Evolutionary conservation across 2,113 vertebrate species (phyloP).

Genomic region (Herpailurus yagouaroundi): DNA sequence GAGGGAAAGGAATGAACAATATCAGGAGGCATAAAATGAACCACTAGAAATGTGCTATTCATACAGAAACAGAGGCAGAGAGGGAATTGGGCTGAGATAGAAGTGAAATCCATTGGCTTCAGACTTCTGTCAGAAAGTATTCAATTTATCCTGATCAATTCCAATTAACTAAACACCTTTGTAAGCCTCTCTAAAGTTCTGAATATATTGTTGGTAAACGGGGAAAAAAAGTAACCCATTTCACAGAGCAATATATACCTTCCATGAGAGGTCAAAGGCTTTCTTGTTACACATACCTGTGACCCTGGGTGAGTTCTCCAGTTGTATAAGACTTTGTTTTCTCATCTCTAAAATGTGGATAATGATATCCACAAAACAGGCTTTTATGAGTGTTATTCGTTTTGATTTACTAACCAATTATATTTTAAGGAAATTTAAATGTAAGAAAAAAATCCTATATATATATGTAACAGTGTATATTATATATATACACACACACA

Average conservation of each 20-base stretch:
- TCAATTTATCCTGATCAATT: neutral
- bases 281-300: neutral
- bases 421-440: conserved; percentile 37
- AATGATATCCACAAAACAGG: neutral
- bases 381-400: neutral
- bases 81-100: neutral
- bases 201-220: neutral
- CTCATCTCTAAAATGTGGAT: neutral
- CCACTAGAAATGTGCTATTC: neutral
- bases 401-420: neutral
- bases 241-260: neutral
- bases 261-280: neutral
- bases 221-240: neutral
- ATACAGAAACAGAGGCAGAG: neutral
- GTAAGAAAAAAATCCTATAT: neutral
- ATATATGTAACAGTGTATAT: neutral
- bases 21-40: neutral
- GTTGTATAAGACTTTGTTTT: neutral
- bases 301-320: neutral
- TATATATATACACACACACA: too few species aligned
- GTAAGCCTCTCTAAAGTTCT: neutral
- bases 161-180: neutral
- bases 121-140: neutral
- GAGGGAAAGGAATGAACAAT: neutral
- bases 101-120: neutral